Evolutionary conservation across 2,113 vertebrate genomes (phyloP).

Genomic region (Grammomys dolichurus): DNA sequence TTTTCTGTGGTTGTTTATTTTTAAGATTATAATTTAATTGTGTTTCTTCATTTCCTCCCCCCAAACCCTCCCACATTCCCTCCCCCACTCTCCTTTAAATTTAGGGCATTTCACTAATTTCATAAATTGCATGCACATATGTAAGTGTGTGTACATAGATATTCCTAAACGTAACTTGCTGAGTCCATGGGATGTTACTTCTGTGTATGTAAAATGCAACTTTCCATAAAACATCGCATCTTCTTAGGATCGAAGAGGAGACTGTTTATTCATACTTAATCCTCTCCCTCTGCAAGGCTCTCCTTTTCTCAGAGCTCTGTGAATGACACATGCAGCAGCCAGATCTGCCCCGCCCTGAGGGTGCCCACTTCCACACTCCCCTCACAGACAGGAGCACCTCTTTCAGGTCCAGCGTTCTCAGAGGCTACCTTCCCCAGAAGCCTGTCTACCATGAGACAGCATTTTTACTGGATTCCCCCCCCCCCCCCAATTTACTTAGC

Average conservation of each 20-base stretch:
- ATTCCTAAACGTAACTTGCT: not conserved
- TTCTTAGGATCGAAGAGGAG: not conserved
- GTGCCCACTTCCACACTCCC: not conserved
- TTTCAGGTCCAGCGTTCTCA: conserved; percentile 21
- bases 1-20: not conserved
- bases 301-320: not conserved
- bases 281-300: not conserved
- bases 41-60: not conserved
- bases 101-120: not conserved
- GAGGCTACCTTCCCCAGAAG: not conserved
- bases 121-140: not conserved
- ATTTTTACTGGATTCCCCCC: not conserved
- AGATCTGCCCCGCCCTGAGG: not conserved
- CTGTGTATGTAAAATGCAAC: not conserved
- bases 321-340: not conserved
- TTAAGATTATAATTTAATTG: not conserved
- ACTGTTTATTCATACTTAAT: not conserved
- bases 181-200: not conserved
- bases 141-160: not conserved
- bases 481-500: not conserved
- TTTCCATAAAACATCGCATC: not conserved
- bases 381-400: not conserved
- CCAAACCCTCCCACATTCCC: not conserved
- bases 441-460: not conserved
- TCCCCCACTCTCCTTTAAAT: not conserved